Percentiles rank a stretch among this genome's conserved stretches.
phyloP scores from a whole-genome alignment of 2,888 invertebrate genomes.

The Idaea dimidiata region DNA sequence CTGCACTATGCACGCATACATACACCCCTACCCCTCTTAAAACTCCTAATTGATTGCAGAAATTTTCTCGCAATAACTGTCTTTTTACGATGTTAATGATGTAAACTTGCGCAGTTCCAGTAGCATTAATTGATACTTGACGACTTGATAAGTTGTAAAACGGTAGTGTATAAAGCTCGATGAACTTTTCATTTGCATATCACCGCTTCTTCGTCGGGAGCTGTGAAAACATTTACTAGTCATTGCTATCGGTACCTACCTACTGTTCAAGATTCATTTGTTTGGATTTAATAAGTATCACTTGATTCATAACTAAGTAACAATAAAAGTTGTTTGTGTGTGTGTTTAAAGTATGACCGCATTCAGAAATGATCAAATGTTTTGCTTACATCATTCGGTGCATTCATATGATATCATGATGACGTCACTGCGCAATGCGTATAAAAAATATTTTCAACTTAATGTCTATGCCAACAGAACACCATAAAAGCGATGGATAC shows the following conservation, averaged over 20 bases:
- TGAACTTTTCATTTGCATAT: constrained; percentile 53
- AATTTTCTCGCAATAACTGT: constrained; percentile 80
- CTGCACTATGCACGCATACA: constrained; percentile 73
- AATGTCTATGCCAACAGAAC: constrained; percentile 40
- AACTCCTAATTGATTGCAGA: constrained; percentile 81
- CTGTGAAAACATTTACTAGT: constrained; percentile 68
- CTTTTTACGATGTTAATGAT: constrained; percentile 79
- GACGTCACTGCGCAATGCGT: constrained; percentile 48
- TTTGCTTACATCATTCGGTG: constrained; percentile 53
- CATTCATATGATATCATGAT: constrained; percentile 43
- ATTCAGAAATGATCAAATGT: constrained; percentile 45
- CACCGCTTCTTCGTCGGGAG: constrained; percentile 47
- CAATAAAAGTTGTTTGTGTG: constrained; percentile 11
- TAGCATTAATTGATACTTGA: constrained; percentile 68
- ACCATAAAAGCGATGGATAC: constrained; percentile 40
- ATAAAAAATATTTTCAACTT: constrained; percentile 24
- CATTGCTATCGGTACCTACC: constrained; percentile 31
- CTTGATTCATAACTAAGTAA: constrained; percentile 18
- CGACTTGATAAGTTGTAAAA: constrained; percentile 55
- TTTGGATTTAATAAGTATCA: neutral
- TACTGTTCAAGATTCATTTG: constrained; percentile 3
- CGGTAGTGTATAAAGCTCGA: constrained; percentile 43
- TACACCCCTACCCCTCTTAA: constrained; percentile 68
- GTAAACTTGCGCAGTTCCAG: constrained; percentile 73
- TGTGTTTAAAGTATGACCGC: constrained; percentile 16